Evolutionary conservation across 2,797 vertebrate species (phyloP).

Genomic region (Poecile montanus): DNA sequence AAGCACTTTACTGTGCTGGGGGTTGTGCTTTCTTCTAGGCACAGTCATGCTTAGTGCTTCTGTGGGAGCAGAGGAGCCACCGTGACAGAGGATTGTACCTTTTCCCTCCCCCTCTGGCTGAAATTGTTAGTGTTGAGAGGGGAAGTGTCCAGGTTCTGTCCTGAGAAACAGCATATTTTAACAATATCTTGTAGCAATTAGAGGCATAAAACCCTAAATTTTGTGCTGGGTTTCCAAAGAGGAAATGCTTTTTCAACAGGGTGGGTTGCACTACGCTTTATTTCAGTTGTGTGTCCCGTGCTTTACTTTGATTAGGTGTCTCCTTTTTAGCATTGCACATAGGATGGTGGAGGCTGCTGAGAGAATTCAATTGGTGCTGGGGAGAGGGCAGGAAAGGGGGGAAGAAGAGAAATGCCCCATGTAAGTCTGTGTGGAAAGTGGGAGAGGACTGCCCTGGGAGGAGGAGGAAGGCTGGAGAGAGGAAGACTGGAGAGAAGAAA

Average conservation of each 20-base stretch:
- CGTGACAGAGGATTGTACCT: accelerated
- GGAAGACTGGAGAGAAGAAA: background rate
- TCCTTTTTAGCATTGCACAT: accelerated
- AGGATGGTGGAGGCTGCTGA: background rate
- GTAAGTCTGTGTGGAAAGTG: accelerated
- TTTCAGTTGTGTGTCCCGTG: background rate
- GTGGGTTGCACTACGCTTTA: accelerated
- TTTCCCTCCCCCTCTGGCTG: background rate
- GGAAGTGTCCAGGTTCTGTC: background rate
- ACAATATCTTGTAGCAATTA: background rate
- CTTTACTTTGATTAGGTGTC: background rate
- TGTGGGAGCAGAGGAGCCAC: too few relatives aligned
- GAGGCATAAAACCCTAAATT: background rate
- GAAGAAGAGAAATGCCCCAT: background rate
- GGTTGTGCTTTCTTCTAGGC: background rate
- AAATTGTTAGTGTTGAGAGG: background rate
- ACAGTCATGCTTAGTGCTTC: background rate
- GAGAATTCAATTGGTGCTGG: accelerated
- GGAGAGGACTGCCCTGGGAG: background rate
- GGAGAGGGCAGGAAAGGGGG: background rate
- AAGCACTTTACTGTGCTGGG: background rate
- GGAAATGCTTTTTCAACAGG: background rate
- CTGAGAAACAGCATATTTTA: background rate
- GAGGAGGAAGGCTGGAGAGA: background rate
- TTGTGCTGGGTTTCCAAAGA: background rate